Conservation (phyloP, 1,140 invertebrate species). For the Drosophila lacertosa region DNA sequence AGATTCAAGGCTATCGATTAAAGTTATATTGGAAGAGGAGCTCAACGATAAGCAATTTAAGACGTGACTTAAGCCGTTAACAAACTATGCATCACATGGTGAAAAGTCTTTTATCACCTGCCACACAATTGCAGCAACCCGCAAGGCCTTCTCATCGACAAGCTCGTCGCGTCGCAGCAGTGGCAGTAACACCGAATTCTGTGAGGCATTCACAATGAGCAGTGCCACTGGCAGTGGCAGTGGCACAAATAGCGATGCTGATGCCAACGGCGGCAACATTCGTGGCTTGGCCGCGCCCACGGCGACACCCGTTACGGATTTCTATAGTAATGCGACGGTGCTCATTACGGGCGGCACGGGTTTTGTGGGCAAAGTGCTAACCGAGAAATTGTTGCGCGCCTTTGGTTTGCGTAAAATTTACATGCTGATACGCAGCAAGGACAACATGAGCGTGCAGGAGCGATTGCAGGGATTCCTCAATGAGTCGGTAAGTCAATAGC, state of each 20-base stretch:
- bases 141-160: conserved; percentile 71
- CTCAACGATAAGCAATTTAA: background rate
- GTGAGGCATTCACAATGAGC: conserved; percentile 43
- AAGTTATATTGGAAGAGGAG: background rate
- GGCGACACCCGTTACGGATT: conserved; percentile 74
- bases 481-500: conserved; percentile 85
- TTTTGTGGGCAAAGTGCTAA: conserved; percentile 94
- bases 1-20: background rate
- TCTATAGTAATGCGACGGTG: conserved; percentile 85
- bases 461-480: conserved; percentile 88
- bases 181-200: conserved; percentile 33
- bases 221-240: conserved; percentile 26
- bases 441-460: conserved; percentile 88
- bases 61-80: too few relatives aligned
- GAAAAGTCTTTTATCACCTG: background rate
- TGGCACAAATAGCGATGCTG: conserved; percentile 9
- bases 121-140: conserved; percentile 17
- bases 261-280: conserved; percentile 5
- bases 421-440: conserved; percentile 91
- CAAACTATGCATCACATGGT: background rate
- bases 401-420: conserved; percentile 90
- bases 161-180: conserved; percentile 71
- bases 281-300: conserved; percentile 11
- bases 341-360: conserved; percentile 90
- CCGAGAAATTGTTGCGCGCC: conserved; percentile 94